These are phyloP conservation scores for Haliclona indistincta DNA, from an alignment of 37 sponge, comb jelly and placozoan genomes.

Conservation along the genomic window DNA sequence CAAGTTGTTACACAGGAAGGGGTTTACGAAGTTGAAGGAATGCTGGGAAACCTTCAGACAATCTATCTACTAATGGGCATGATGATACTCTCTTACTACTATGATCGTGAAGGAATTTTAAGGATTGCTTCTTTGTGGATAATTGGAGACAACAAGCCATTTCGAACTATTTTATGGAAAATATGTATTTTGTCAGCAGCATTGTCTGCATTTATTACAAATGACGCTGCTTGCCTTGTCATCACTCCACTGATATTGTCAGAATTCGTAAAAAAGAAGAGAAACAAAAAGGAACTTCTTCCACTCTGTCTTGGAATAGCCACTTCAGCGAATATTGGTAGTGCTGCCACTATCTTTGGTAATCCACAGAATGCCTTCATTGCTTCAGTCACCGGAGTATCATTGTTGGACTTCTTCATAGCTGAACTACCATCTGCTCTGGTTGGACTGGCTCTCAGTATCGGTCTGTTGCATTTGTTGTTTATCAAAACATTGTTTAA, in stretches of 20 bases:
- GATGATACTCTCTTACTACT: slow-evolving; percentile 51
- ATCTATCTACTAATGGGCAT: slow-evolving; percentile 57
- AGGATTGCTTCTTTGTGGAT: slow-evolving; percentile 12
- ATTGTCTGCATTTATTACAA: slow-evolving; percentile 56
- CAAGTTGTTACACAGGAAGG: slow-evolving; percentile 37
- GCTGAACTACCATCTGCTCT: slow-evolving; percentile 48
- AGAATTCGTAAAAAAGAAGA: slow-evolving; percentile 32
- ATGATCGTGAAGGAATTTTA: slow-evolving; percentile 49
- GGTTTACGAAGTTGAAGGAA: slow-evolving; percentile 8
- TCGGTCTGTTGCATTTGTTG: slow-evolving; percentile 23
- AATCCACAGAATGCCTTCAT: slow-evolving; percentile 68
- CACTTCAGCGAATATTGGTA: slow-evolving; percentile 67
- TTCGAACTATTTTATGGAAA: slow-evolving; percentile 38
- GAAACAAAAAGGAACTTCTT: slow-evolving; percentile 19
- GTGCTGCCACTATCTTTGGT: slow-evolving; percentile 67
- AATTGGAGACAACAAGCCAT: slow-evolving; percentile 25
- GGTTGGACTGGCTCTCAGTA: slow-evolving; percentile 38
- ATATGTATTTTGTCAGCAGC: slow-evolving; percentile 38
- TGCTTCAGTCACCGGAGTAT: slow-evolving; percentile 17
- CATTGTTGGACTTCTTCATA: slow-evolving; percentile 19
- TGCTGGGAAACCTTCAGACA: slow-evolving; percentile 29
- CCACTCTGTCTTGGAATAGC: slow-evolving; percentile 49
- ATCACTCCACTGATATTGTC: slow-evolving; percentile 43
- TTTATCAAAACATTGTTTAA: background rate
- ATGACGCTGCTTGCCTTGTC: slow-evolving; percentile 56